phyloP scores from a whole-genome alignment of 2,888 invertebrate genomes.

The Tiphia femorata region DNA sequence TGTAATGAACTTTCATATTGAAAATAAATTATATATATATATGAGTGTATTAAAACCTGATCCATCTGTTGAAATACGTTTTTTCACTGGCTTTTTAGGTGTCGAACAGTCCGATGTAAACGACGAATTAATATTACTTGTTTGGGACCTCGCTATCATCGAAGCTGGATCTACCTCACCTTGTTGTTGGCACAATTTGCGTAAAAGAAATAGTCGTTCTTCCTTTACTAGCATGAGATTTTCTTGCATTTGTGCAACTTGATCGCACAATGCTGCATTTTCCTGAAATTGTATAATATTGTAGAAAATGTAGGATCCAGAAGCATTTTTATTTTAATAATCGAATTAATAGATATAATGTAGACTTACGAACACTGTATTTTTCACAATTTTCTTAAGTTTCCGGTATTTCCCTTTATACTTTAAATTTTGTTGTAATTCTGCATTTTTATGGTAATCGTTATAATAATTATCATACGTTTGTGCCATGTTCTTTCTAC shows the following conservation, averaged over 20 bases:
- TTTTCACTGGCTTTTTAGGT: slow-evolving; percentile 59
- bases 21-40: slow-evolving; percentile 3
- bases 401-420: slow-evolving; percentile 76
- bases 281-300: slow-evolving; percentile 71
- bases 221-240: slow-evolving; percentile 84
- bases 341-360: no score
- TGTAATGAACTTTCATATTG: background rate
- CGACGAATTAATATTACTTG: slow-evolving; percentile 47
- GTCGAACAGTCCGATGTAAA: slow-evolving; percentile 50
- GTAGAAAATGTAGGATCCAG: no score
- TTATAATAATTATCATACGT: slow-evolving; percentile 57
- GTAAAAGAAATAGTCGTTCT: slow-evolving; percentile 84
- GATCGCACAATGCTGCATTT: slow-evolving; percentile 89
- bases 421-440: slow-evolving; percentile 69
- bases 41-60: slow-evolving; percentile 46
- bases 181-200: slow-evolving; percentile 79
- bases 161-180: slow-evolving; percentile 59
- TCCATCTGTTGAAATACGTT: slow-evolving; percentile 53
- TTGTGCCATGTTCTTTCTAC: slow-evolving; percentile 60
- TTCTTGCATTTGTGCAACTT: slow-evolving; percentile 87
- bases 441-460: slow-evolving; percentile 58
- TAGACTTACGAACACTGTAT: slow-evolving; percentile 76
- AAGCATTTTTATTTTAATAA: no score
- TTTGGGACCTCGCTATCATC: slow-evolving; percentile 50
- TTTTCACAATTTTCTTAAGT: slow-evolving; percentile 76